phyloP scores from a whole-genome alignment of 1,140 invertebrate species.

The Dinothrombium tinctorium region DNA sequence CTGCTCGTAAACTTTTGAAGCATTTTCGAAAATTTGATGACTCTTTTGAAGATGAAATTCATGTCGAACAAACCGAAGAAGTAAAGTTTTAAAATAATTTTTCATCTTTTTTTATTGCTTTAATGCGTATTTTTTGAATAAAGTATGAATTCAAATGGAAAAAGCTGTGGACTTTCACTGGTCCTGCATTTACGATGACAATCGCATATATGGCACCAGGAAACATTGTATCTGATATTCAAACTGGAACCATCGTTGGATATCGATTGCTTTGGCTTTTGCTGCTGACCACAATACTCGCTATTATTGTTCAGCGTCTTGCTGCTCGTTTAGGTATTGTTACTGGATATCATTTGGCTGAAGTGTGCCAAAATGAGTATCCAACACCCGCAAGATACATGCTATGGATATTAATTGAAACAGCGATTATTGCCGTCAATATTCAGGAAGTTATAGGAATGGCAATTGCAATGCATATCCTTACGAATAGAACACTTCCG shows the following conservation, averaged over 20 bases:
- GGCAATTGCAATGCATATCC: slow-evolving; percentile 63
- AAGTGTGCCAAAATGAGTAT: slow-evolving; percentile 56
- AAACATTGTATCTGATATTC: slow-evolving; percentile 76
- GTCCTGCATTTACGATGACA: slow-evolving; percentile 73
- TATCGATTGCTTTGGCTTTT: slow-evolving; percentile 77
- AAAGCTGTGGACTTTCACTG: slow-evolving; percentile 76
- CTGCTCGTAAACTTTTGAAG: no score
- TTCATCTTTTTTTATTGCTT: neutral
- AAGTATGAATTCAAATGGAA: slow-evolving; percentile 46
- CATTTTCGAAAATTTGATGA: no score
- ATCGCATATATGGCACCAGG: slow-evolving; percentile 82
- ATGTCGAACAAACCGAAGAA: no score
- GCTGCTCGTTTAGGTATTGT: slow-evolving; percentile 54
- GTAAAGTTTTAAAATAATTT: no score
- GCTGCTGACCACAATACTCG: slow-evolving; percentile 56
- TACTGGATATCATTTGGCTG: slow-evolving; percentile 53
- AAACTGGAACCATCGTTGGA: slow-evolving; percentile 48
- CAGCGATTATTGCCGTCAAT: slow-evolving; percentile 77
- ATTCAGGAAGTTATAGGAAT: slow-evolving; percentile 86
- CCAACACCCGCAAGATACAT: slow-evolving; percentile 46
- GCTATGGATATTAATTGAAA: slow-evolving; percentile 84
- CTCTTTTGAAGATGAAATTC: no score
- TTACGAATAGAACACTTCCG: slow-evolving; percentile 51
- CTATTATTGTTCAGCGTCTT: slow-evolving; percentile 60
- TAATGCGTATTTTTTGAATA: slow-evolving; percentile 12